Percentiles rank a stretch among this genome's conserved stretches.
phyloP scores from a whole-genome alignment of 2,113 vertebrate genomes.

The Podocnemis expansa region DNA sequence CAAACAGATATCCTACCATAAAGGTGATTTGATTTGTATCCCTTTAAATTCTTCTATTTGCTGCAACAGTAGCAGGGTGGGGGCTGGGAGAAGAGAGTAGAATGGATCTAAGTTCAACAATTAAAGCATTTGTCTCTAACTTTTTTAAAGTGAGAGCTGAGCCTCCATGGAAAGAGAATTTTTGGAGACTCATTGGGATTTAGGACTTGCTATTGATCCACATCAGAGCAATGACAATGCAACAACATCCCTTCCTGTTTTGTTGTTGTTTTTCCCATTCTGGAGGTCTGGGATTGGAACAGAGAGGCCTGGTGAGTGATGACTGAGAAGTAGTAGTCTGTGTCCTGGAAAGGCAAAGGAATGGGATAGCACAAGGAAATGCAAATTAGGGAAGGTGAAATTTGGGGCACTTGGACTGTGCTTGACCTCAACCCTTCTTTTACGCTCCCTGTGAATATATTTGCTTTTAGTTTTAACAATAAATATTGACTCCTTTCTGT shows the following conservation, averaged over 20 bases:
- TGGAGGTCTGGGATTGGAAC: not conserved
- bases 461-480: slow-evolving; percentile 41
- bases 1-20: no score
- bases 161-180: not conserved
- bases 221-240: not conserved
- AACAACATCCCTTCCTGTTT: not conserved
- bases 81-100: not conserved
- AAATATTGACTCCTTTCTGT: slow-evolving; percentile 63
- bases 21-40: not conserved
- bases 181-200: not conserved
- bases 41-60: not conserved
- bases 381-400: not conserved
- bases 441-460: not conserved
- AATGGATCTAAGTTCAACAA: fast-evolving
- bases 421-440: not conserved
- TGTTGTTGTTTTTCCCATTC: not conserved
- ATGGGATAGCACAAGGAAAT: not conserved
- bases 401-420: not conserved
- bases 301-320: not conserved
- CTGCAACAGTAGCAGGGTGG: not conserved
- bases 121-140: not conserved
- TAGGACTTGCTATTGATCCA: not conserved
- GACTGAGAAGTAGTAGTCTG: fast-evolving
- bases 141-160: not conserved
- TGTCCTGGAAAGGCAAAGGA: not conserved